Percentiles rank a stretch among this genome's conserved stretches.
phyloP scores from a whole-genome alignment of 2,888 invertebrate species.

The Melieria crassipennis region DNA sequence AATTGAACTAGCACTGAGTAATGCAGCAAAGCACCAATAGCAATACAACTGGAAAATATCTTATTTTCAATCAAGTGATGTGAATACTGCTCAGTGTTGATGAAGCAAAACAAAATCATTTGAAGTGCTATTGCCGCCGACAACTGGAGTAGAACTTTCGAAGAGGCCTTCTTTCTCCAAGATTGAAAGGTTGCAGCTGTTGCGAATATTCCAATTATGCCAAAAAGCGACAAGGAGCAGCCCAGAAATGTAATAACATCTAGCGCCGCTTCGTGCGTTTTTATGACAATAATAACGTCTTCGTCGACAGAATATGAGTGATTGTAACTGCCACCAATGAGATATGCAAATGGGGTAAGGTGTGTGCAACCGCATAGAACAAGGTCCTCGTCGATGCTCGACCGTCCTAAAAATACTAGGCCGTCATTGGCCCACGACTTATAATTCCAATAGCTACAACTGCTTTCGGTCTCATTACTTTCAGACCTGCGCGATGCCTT shows the following conservation, averaged over 20 bases:
- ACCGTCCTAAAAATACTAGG: slow-evolving; percentile 63
- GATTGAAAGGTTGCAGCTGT: slow-evolving; percentile 71
- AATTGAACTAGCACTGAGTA: slow-evolving; percentile 77
- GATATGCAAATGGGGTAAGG: slow-evolving; percentile 72
- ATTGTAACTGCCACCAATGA: slow-evolving; percentile 60
- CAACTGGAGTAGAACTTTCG: slow-evolving; percentile 73
- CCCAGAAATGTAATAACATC: slow-evolving; percentile 71
- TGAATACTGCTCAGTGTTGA: slow-evolving; percentile 58
- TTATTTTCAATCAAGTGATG: slow-evolving; percentile 56
- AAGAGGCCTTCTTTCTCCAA: slow-evolving; percentile 73
- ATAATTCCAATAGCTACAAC: slow-evolving; percentile 72
- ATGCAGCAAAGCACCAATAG: slow-evolving; percentile 72
- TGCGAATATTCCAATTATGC: slow-evolving; percentile 69
- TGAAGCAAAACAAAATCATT: slow-evolving; percentile 66
- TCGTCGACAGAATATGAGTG: slow-evolving; percentile 47
- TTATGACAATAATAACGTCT: slow-evolving; percentile 44
- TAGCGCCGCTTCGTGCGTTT: slow-evolving; percentile 66
- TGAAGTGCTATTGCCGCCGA: slow-evolving; percentile 72
- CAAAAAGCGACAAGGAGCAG: slow-evolving; percentile 70
- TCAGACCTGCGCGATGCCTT: slow-evolving; percentile 19
- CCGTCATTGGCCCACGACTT: slow-evolving; percentile 71
- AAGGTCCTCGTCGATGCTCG: slow-evolving; percentile 59
- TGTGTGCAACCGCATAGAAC: slow-evolving; percentile 69
- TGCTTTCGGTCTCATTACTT: slow-evolving; percentile 42
- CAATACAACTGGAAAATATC: slow-evolving; percentile 67